Evolutionary conservation across 2,888 invertebrate species (phyloP).

Genomic region (Tenthredo livida): DNA sequence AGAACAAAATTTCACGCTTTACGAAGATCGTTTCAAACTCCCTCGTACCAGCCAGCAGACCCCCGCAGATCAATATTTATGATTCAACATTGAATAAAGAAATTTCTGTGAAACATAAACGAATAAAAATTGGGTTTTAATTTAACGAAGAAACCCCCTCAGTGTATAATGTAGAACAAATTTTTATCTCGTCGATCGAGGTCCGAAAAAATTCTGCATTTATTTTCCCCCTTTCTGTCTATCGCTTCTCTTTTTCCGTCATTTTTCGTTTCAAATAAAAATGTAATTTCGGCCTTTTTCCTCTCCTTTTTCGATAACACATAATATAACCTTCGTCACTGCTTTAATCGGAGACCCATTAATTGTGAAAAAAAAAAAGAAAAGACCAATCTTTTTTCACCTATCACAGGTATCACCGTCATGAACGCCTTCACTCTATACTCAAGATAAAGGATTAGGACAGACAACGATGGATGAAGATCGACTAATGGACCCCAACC

Average conservation of each 20-base stretch:
- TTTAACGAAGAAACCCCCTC: background rate
- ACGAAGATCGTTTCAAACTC: background rate
- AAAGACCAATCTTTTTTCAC: background rate
- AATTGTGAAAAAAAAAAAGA: background rate
- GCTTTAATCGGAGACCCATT: background rate
- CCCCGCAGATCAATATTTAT: background rate
- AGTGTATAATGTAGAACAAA: background rate
- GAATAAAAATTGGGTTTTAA: background rate
- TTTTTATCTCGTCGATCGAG: background rate
- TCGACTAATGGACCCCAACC: conserved; percentile 46
- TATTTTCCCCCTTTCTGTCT: background rate
- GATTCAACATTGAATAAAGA: background rate
- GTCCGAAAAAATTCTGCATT: background rate
- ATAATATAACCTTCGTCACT: background rate
- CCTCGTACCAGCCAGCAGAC: background rate
- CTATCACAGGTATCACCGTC: background rate
- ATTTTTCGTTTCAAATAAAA: background rate
- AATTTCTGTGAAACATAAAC: background rate
- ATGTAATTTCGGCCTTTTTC: too few species aligned
- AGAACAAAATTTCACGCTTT: background rate
- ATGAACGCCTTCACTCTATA: background rate
- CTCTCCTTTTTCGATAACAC: too few species aligned
- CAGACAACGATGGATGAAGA: conserved; percentile 44
- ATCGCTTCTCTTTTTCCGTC: background rate
- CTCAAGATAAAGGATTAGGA: conserved; percentile 48